Evolutionary conservation across 1,140 invertebrate genomes (phyloP).

Genomic region (Melipona quadrifasciata): DNA sequence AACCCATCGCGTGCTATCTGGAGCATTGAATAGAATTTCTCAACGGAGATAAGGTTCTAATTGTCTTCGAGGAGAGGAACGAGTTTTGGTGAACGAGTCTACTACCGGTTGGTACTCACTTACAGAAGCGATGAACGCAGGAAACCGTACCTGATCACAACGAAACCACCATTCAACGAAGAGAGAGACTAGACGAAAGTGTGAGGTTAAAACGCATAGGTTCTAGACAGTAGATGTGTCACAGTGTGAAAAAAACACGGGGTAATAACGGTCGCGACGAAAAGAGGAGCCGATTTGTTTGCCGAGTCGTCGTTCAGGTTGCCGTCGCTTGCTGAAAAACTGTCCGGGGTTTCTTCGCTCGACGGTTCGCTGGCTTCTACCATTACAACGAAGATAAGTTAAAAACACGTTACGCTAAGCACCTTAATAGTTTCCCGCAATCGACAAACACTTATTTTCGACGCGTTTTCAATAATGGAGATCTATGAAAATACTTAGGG

Average conservation of each 20-base stretch:
- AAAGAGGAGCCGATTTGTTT: not conserved
- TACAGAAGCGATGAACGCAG: conserved; percentile 5
- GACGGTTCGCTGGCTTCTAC: not conserved
- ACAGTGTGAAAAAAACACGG: not conserved
- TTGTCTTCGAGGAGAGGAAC: conserved; percentile 7
- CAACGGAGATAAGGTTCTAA: conserved; percentile 38
- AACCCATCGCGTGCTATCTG: conserved; percentile 33
- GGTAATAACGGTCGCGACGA: not conserved
- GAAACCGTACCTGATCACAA: conserved; percentile 67
- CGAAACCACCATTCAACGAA: conserved; percentile 54
- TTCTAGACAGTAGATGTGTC: conserved; percentile 27
- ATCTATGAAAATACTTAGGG: conserved; percentile 66
- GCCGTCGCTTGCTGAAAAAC: conserved; percentile 53
- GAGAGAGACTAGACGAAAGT: conserved; percentile 19
- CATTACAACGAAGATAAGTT: conserved; percentile 55
- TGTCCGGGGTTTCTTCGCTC: not conserved
- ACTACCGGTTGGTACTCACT: not conserved
- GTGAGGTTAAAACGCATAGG: conserved; percentile 26
- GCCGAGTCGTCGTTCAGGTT: conserved; percentile 24
- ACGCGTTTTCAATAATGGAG: conserved; percentile 52
- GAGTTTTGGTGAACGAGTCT: not conserved
- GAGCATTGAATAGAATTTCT: conserved; percentile 37
- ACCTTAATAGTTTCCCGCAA: not conserved
- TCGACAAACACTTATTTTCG: not conserved
- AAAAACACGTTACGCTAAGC: conserved; percentile 14